Evolutionary conservation across 92 coral and sea anemone genomes (phyloP).

Genomic region (Phenganax stokvisi): DNA sequence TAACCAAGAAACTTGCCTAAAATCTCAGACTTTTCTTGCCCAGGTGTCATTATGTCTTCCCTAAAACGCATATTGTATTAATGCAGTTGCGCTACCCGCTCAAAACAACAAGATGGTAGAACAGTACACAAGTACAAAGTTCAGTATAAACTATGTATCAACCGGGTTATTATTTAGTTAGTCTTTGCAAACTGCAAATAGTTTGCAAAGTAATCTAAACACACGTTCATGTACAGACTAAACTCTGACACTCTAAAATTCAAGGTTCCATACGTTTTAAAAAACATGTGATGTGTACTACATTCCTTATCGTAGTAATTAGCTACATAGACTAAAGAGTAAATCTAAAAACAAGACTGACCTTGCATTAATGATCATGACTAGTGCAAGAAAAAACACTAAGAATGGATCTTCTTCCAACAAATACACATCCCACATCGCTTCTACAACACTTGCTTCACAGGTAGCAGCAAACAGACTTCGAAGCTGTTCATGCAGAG

Average conservation of each 20-base stretch:
- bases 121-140: too few species aligned
- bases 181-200: too few species aligned
- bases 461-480: conserved; percentile 82
- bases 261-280: too few species aligned
- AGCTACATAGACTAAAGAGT: too few species aligned
- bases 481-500: conserved; percentile 58
- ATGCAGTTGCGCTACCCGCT: background rate
- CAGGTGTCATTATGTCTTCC: conserved; percentile 34
- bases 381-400: conserved; percentile 83
- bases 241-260: too few species aligned
- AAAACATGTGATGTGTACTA: background rate
- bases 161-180: too few species aligned
- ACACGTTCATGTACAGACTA: too few species aligned
- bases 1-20: conserved; percentile 57
- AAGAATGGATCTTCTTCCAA: conserved; percentile 93
- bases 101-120: too few species aligned
- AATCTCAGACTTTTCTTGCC: conserved; percentile 56
- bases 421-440: conserved; percentile 92
- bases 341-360: conserved; percentile 15
- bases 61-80: background rate
- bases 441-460: conserved; percentile 71
- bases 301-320: background rate
- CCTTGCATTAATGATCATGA: conserved; percentile 95
- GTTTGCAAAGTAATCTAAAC: too few species aligned
- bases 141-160: too few species aligned